Base-by-base conservation (phyloP, 2,888 invertebrate genomes). In the Slavum lentiscoides region DNA sequence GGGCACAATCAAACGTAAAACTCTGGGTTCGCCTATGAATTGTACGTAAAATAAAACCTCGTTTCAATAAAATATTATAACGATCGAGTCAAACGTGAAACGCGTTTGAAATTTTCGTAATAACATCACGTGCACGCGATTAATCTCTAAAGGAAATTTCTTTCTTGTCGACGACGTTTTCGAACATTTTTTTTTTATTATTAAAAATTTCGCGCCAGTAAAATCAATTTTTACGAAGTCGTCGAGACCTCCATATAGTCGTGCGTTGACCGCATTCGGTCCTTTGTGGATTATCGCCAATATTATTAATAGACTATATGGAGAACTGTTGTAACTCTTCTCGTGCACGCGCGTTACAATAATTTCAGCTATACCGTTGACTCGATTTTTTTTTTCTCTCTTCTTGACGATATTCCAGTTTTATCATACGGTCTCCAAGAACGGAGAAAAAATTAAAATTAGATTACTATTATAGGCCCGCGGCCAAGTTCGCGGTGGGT, bases 201-300 rank as follows among this genome's bases (percentile, higher is more conserved):
- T 30, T 30, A 30, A 30, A 30, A 30, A 30, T 11, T n/a, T 11
- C 23, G 21, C 6, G 37, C 37, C 19, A 49, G 49, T 68, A 21
- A 9, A 68, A 68, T 49, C 15, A 23, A 53, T 17, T 53, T 53
- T 17, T 23, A 23, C 1, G 23, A 2, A 30, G 5, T 30, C 9
- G 8, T 23, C 53, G 30, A 68, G n/a, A 23, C n/a, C 23, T 19
- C 23, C 43, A 43, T 21, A 15, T 19, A 49, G 67, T 7, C 21
- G 43, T 15, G 13, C 53, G 30, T 17, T 19, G n/a, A 23, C 13
- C 43, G 53, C 13, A 30, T 53, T 69, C 55, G 19, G 11, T n/a
- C 19, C 69, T 15, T 55, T 30, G 19, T 69, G 69, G 69, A 30
- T 53, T 55, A 55, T 69, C 69, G 53, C 53, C 53, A 69, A 55